Evolutionary conservation across 2,113 vertebrate genomes (phyloP), one percentile per base, ranked within the genome.

Genomic region (Tauraco erythrolophus): DNA sequence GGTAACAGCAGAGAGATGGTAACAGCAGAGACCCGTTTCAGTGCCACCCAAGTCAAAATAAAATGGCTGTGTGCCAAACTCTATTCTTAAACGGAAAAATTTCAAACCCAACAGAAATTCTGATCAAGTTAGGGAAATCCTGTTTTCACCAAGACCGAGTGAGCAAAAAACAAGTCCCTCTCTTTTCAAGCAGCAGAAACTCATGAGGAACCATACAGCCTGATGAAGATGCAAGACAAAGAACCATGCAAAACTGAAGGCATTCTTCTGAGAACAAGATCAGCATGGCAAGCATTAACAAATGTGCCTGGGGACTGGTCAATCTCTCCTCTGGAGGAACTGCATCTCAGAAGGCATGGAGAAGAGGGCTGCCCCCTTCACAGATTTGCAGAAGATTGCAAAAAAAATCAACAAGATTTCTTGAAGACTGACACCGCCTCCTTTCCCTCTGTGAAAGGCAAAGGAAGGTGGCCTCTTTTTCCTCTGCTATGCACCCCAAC

Each of bases 341-440:
- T 1, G 0, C 14, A 18, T 30, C 27, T 69, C 31, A 22, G 50
- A 54, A 61, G 45, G 19, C 8, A 6, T 3, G 3, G 12, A 1
- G 27, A 8, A 74, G 33, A 82, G 19, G 30, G 11, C 66, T 43
- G 4, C 25, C 17, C 31, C 13, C n/a, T 76, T 54, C 7, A 54
- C 4, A 14, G 31, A 6, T 76, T 58, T 84, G 35, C 28, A 60
- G 28, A 58, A 64, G 19, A 58, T 21, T 68, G 19, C n/a, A 76
- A 27, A 5, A 27, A 5, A 76, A 57, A 68, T 28, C 19, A 54
- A 1, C 30, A 39, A 51, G 7, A 3, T 35, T 57, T 84, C 14
- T 27, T 61, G n/a, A 62, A 62, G 43, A 19, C 14, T 75, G 4
- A 28, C 2, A 0, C 54, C 61, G 43, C 28, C 7, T 58, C 24